Evolutionary conservation across 2,888 invertebrate species (phyloP), one percentile per base, ranked within the genome.

Genomic region (Autographa pulchrina): DNA sequence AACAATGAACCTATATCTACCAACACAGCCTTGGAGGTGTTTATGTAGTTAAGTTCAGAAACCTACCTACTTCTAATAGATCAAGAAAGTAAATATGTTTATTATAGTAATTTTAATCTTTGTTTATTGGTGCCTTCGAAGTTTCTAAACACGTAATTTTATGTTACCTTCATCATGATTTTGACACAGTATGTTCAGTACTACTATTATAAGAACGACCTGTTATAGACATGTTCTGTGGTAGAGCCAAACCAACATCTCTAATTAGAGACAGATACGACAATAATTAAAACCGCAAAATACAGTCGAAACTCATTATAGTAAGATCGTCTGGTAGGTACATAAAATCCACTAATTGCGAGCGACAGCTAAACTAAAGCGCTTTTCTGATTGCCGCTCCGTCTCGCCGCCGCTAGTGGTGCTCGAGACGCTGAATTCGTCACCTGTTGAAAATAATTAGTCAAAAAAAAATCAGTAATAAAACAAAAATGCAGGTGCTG

Each of bases 371-470:
- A 92, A 92, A 92, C 92, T 91, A 91, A 91, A 92, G 89, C 89
- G 81, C 85, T 88, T 91, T 90, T 87, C 85, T 90, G 90, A 91
- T 91, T 92, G 88, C 91, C 87, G 91, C 85, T 86, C 86, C 91
- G 93, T 91, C 91, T 90, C 89, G 86, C 89, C 90, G 86, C 78
- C 82, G 75, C 65, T 91, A 92, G 93, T 90, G 93, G 93, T 92
- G 86, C 95, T 95, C 89, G 92, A 95, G 94, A 94, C 94, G 90
- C 85, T 90, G 89, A 93, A 93, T 94, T 94, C 95, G 95, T 95
- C 95, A 95, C 95, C 95, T 95, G 95, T 95, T 95, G 92, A 94
- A 96, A 96, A 96, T 96, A 96, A 96, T 96, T 96, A 96, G 96
- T 94, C 95, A 96, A 96, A 96, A 96, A 54, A 92, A 96, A 95